phyloP scores from a whole-genome alignment of 2,113 vertebrate species.

The Typhlomys cinereus region DNA sequence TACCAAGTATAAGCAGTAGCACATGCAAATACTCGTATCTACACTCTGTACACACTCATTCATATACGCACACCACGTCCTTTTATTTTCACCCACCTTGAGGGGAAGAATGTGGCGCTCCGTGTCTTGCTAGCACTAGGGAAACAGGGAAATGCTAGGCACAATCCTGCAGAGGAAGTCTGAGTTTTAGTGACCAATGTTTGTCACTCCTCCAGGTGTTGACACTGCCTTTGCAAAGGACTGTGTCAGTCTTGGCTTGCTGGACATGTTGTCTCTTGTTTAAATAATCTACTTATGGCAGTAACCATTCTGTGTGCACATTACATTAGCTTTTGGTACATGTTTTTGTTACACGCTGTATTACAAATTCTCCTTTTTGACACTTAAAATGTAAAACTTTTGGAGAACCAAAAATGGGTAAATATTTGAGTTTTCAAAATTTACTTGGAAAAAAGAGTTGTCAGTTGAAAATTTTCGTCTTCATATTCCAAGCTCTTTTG shows the following conservation, averaged over 20 bases:
- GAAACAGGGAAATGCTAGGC: neutral
- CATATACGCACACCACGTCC: neutral
- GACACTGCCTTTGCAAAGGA: neutral
- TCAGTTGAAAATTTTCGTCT: neutral
- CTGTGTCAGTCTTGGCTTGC: neutral
- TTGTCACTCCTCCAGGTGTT: neutral
- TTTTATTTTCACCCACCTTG: no score
- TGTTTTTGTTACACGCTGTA: neutral
- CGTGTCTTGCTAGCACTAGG: no score
- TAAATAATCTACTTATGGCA: neutral
- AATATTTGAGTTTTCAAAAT: neutral
- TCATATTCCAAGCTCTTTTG: no score
- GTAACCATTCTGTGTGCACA: rapidly evolving
- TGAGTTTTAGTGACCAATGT: neutral
- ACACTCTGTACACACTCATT: neutral
- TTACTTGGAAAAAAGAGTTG: neutral
- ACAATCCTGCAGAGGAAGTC: neutral
- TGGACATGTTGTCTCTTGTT: neutral
- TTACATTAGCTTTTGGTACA: neutral
- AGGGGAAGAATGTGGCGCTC: neutral
- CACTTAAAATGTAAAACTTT: neutral
- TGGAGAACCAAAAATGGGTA: neutral
- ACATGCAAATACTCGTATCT: neutral
- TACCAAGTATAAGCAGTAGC: rapidly evolving
- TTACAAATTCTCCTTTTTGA: neutral